Evolutionary conservation across 2,888 invertebrate species (phyloP).

Genomic region (Hofmannophila pseudospretella): DNA sequence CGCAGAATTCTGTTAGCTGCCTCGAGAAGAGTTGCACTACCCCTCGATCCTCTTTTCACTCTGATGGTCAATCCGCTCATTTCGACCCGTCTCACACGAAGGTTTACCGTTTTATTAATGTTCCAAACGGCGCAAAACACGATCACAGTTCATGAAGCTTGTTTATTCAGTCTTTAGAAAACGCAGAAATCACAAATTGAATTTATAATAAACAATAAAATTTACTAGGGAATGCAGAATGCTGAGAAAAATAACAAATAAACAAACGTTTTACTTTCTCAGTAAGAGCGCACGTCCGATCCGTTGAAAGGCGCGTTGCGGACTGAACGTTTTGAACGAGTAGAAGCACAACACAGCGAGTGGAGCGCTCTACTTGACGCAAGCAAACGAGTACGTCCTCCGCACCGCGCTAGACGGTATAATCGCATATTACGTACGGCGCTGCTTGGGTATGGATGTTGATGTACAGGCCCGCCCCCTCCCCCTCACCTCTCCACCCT

Average conservation of each 20-base stretch:
- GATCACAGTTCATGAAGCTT: constrained; percentile 62
- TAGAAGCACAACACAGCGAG: constrained; percentile 30
- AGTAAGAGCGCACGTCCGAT: constrained; percentile 46
- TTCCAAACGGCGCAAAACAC: constrained; percentile 59
- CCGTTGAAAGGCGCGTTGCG: constrained; percentile 55
- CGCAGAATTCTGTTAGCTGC: constrained; percentile 76
- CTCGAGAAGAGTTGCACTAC: constrained; percentile 74
- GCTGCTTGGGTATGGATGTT: constrained; percentile 26
- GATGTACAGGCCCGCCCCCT: constrained; percentile 15
- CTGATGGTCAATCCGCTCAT: constrained; percentile 77
- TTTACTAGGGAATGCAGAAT: constrained; percentile 46
- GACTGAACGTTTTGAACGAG: constrained; percentile 39
- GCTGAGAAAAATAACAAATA: constrained; percentile 37
- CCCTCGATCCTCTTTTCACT: constrained; percentile 76
- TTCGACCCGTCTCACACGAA: constrained; percentile 65
- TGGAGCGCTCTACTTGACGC: constrained; percentile 31
- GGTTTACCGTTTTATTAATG: constrained; percentile 55
- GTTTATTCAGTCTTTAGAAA: constrained; percentile 22
- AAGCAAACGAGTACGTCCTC: constrained; percentile 46
- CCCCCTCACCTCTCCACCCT: constrained; percentile 21
- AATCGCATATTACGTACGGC: constrained; percentile 42
- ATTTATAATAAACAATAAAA: constrained; percentile 16
- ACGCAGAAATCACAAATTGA: constrained; percentile 24
- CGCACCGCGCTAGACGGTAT: constrained; percentile 62
- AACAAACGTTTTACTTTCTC: constrained; percentile 34